These are phyloP conservation scores for Trachelipus rathkii DNA, from an alignment of 1,140 invertebrate species.

Conservation along the genomic window DNA sequence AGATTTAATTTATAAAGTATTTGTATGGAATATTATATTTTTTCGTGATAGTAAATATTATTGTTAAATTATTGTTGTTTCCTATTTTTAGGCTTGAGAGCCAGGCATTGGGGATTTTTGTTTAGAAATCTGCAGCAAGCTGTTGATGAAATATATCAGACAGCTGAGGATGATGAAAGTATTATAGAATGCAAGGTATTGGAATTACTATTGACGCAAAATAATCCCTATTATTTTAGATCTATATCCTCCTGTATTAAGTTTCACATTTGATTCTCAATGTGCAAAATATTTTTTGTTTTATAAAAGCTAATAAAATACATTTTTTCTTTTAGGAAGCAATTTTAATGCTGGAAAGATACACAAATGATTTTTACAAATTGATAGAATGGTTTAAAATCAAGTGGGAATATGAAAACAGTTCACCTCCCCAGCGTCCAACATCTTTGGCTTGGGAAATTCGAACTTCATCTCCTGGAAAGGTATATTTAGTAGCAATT, in stretches of 20 bases:
- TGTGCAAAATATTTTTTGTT: not conserved
- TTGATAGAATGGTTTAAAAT: constrained; percentile 86
- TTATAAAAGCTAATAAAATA: too few species aligned
- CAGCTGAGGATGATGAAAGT: constrained; percentile 62
- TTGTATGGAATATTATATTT: too few species aligned
- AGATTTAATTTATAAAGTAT: not conserved
- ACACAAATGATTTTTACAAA: constrained; percentile 86
- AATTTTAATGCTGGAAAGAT: constrained; percentile 88
- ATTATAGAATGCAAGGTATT: constrained; percentile 61
- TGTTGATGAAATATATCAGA: constrained; percentile 67
- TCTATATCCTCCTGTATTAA: constrained; percentile 1
- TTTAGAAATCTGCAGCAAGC: constrained; percentile 90
- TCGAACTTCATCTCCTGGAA: constrained; percentile 78
- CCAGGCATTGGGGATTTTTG: constrained; percentile 85
- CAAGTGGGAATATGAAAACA: constrained; percentile 89
- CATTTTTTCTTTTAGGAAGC: constrained; percentile 64
- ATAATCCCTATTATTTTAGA: too few species aligned
- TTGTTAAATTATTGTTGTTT: too few species aligned
- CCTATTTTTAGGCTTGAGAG: constrained; percentile 22
- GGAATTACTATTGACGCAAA: not conserved
- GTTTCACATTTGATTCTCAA: not conserved
- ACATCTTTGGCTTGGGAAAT: constrained; percentile 91
- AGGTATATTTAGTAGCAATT: constrained; percentile 46
- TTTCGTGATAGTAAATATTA: too few species aligned
- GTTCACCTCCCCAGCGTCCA: constrained; percentile 73